Evolutionary conservation across 2,888 invertebrate species (phyloP), one percentile per base, ranked within the genome.

Genomic region (Thalpophila matura): DNA sequence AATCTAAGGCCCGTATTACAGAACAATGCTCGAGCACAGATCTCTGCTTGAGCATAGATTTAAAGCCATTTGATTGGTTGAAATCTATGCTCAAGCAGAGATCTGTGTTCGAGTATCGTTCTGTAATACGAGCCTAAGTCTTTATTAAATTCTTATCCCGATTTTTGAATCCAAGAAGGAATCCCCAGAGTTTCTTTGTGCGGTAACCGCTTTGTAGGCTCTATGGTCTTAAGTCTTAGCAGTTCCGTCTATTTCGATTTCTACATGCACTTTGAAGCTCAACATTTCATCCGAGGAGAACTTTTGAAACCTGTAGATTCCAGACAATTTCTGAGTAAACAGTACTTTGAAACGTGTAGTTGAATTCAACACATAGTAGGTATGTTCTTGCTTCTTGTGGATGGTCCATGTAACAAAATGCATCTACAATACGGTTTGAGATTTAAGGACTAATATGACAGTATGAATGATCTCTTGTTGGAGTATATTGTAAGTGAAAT

Each of bases 231-330:
- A 33, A 51, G 35, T n/a, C 31, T n/a, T 12, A 9, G 16, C 33
- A 35, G 33, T 33, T 37, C 33, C n/a, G 27, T 24, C 26, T 45
- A 47, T 45, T 38, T 42, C 12, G 26, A 35, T 49, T n/a, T 33
- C 20, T 18, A 49, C 24, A 2, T n/a, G 29, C 18, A 4, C 35
- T 46, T 42, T 38, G 27, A 24, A 12, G 18, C 38, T 29, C 45
- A 33, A 37, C 18, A 16, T 31, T 31, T n/a, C n/a, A 14, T 18
- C n/a, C 5, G 2, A 45, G 38, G 1, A 26, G 20, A 27, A 42
- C 12, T 49, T 38, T 7, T 26, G 31, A n/a, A n/a, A 65, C 65
- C 60, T 65, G 31, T 61, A 14, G 16, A 40, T 27, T 51, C 16
- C 10, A 16, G 4, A 14, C 5, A n/a, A 38, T 40, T 35, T 20